Conservation (phyloP, 1,140 invertebrate genomes). For the Drosophila littoralis region DNA sequence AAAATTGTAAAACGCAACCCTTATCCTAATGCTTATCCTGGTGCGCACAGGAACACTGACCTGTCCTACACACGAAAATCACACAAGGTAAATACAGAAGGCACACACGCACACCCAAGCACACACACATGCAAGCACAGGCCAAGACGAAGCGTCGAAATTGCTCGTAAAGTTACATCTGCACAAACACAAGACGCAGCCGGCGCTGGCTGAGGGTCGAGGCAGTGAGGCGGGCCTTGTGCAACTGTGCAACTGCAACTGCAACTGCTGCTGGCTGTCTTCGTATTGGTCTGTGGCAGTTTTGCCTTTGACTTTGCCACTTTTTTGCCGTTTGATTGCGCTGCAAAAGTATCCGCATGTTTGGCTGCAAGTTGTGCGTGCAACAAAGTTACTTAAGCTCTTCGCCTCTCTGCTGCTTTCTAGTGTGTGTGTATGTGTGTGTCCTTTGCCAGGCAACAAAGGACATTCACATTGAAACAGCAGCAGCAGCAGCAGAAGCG, state of each 20-base stretch:
- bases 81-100: conserved; percentile 46
- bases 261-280: neutral
- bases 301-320: conserved; percentile 47
- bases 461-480: conserved; percentile 30
- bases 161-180: conserved; percentile 59
- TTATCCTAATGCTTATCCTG: conserved; percentile 34
- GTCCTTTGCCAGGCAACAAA: conserved; percentile 70
- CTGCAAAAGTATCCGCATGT: conserved; percentile 29
- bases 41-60: conserved; percentile 58
- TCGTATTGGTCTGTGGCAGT: conserved; percentile 6
- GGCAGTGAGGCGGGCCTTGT: neutral
- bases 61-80: conserved; percentile 62
- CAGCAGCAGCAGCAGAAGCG: conserved; percentile 2
- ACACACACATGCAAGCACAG: neutral
- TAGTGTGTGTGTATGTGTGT: conserved; percentile 43
- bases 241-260: conserved; percentile 13
- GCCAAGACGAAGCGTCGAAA: conserved; percentile 18
- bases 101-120: conserved; percentile 16
- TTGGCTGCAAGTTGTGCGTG: conserved; percentile 49
- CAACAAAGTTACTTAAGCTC: conserved; percentile 48
- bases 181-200: conserved; percentile 67
- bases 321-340: conserved; percentile 48
- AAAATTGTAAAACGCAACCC: conserved; percentile 47
- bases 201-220: conserved; percentile 23
- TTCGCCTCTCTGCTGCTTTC: neutral